A percentile compares a stretch with the other conserved stretches of the same genome.
Conservation (phyloP, 2,113 vertebrate species). For the Cromileptes altivelis region DNA sequence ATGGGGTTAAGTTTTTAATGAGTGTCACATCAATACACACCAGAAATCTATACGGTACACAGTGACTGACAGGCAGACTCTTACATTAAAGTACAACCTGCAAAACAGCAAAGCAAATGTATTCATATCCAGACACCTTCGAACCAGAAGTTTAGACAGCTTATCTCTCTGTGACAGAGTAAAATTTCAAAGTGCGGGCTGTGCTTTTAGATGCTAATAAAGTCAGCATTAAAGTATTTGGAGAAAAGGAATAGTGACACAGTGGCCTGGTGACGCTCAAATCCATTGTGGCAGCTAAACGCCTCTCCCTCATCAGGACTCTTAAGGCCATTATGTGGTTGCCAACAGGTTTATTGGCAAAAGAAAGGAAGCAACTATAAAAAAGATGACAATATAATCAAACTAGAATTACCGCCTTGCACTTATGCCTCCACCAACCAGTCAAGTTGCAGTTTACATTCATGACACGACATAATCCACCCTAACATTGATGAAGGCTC, state of each 20-base stretch:
- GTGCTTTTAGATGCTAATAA: constrained; percentile 47
- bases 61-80: neutral
- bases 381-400: neutral
- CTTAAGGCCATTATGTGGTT: neutral
- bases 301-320: neutral
- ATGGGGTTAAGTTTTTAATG: constrained; percentile 31
- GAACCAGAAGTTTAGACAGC: constrained; percentile 1
- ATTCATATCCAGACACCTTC: constrained; percentile 11
- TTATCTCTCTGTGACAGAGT: constrained; percentile 21
- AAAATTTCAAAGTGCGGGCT: constrained; percentile 28
- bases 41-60: constrained; percentile 3
- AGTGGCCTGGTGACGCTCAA: neutral
- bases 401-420: too few relatives aligned
- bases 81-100: neutral
- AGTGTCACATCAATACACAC: constrained; percentile 37
- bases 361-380: neutral
- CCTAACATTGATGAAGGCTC: too few relatives aligned
- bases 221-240: constrained; percentile 42
- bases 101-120: constrained; percentile 3
- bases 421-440: too few relatives aligned
- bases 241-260: constrained; percentile 27
- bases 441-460: too few relatives aligned
- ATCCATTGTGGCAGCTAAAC: neutral
- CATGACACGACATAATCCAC: too few relatives aligned
- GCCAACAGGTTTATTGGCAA: neutral